These are phyloP conservation scores for Drosophila punjabiensis DNA, from an alignment of 1,140 invertebrate genomes.

Conservation along the genomic window DNA sequence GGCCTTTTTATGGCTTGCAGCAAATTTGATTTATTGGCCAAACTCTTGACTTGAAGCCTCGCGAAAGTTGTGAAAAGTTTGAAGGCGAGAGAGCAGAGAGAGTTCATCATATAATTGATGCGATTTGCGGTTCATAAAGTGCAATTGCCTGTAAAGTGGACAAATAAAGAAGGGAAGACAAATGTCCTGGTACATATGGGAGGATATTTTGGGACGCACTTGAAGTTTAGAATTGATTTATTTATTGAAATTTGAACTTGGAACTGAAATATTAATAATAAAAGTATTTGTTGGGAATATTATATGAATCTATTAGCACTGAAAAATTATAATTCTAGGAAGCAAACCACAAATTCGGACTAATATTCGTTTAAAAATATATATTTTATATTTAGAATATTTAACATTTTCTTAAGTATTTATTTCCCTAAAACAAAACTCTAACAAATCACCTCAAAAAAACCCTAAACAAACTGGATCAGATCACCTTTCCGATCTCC, in stretches of 20 bases:
- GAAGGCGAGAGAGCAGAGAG: slow-evolving; percentile 15
- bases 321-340: too few species aligned
- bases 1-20: slow-evolving; percentile 78
- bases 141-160: slow-evolving; percentile 73
- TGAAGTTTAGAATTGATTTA: neutral
- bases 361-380: too few species aligned
- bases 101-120: slow-evolving; percentile 82
- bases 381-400: too few species aligned
- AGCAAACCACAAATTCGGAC: too few species aligned
- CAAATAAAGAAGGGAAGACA: slow-evolving; percentile 7
- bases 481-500: slow-evolving; percentile 40
- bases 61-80: slow-evolving; percentile 64
- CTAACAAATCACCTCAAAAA: neutral
- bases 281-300: neutral
- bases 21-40: slow-evolving; percentile 80
- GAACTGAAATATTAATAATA: neutral
- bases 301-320: too few species aligned
- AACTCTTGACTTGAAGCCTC: slow-evolving; percentile 64
- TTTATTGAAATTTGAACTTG: too few species aligned
- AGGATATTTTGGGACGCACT: slow-evolving; percentile 20
- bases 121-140: slow-evolving; percentile 81
- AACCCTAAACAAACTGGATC: slow-evolving; percentile 5
- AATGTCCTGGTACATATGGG: slow-evolving; percentile 41
- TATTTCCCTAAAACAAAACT: neutral
- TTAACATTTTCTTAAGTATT: neutral